Base-by-base conservation (phyloP, 2,797 vertebrate genomes). In the Schizopygopsis malacanthus region DNA sequence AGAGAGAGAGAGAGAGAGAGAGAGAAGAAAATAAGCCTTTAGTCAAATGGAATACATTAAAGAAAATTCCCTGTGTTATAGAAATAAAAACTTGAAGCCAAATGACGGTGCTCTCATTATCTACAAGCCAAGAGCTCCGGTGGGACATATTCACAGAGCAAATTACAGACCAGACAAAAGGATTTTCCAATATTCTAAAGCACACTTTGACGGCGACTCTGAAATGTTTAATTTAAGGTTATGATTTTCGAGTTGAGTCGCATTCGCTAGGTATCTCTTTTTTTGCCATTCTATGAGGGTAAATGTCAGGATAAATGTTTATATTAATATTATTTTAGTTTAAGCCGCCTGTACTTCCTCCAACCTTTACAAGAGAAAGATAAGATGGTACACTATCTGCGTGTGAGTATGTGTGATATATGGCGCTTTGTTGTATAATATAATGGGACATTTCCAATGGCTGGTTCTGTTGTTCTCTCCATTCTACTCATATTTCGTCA, bases 91-190 rank as follows among this genome's bases (percentile, higher is more conserved):
- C 73, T 73, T 85, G 82, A 85, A 69, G 80, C 39, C 81, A 70
- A 79, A 87, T 33, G 80, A 87, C 75, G 79, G n/a, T 78, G 77
- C 82, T 87, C 63, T 85, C 69, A 89, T 93, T 88, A 90, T 87
- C 79, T 88, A 87, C 28, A 59, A 81, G 81, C 77, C 82, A 77
- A 84, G 83, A 25, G 43, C 88, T 89, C 87, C 88, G 72, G 22
- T 20, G 86, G 84, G 81, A 88, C 72, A 83, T 79, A 88, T 41
- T 56, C 78, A 54, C 33, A 37, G 61, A 83, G 80, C 77, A 85
- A 89, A 81, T 92, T 90, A 87, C 90, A 88, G 87, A 39, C 80
- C 73, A 91, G 88, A 91, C 87, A 89, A 91, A 77, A 85, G 63
- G 70, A 90, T 90, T 90, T 92, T 91, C 45, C 75, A 82, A 70